Evolutionary conservation across 2,888 invertebrate species (phyloP), one percentile per base, ranked within the genome.

Genomic region (Eudasyphora cyanicolor): DNA sequence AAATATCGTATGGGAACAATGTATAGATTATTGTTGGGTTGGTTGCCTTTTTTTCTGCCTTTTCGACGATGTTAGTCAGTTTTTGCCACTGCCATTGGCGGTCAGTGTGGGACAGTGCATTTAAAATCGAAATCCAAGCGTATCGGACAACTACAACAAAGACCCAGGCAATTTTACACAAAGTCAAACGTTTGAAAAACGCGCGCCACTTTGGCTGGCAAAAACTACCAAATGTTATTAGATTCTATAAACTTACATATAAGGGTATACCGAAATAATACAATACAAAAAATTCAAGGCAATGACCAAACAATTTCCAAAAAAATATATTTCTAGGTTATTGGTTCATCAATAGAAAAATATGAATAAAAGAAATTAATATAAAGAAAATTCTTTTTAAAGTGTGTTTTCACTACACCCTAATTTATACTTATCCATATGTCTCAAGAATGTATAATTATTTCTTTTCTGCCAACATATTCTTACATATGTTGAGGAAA

Each of bases 131-230:
- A 60, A 60, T 60, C 42, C n/a, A 38, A 42, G 24, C 62, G 62
- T 62, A 57, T 14, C 67, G 67, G 6, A n/a, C 45, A n/a, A 45
- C 42, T 14, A 38, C 67, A 21, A 42, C 67, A 67, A 38, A 35
- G 42, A 38, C 35, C 35, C 19, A 57, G 35, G 24, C 67, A 67
- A 73, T 77, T 74, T 60, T 49, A 60, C 64, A 24, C 45, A 76
- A 69, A n/a, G 42, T 71, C 35, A 35, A 77, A 29, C 19, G 51
- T 42, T 76, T 73, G 10, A 24, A 76, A 45, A 60, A 24, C 60
- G 54, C 78, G 84, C 84, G 84, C 78, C 84, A 74, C 60, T 60
- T 32, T 81, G 84, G 84, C 84, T 84, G 78, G 81, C 81, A 73
- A 84, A 69, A 64, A 38, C 21, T 76, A 57, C 35, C 51, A 38